Conservation (phyloP, 2,797 vertebrate species). For the Sebastolobus alascanus region DNA sequence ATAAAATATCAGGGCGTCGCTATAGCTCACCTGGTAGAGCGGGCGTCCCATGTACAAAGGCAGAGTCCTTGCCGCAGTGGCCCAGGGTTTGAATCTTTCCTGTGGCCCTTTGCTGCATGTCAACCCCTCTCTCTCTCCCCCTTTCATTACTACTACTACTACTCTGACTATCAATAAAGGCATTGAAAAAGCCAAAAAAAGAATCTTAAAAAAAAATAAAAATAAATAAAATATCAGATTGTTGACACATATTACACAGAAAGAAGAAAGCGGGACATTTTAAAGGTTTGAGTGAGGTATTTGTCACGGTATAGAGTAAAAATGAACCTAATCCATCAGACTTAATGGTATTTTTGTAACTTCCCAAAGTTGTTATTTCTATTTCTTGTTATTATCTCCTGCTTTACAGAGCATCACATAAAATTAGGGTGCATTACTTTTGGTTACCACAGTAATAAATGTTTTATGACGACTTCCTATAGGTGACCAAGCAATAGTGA, state of each 20-base stretch:
- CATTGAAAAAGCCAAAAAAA: too few relatives aligned
- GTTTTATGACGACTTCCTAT: neutral
- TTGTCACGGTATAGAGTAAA: neutral
- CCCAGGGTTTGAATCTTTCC: too few relatives aligned
- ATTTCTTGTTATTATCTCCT: slow-evolving; percentile 4
- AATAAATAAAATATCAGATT: neutral
- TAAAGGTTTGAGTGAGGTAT: neutral
- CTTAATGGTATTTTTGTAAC: neutral
- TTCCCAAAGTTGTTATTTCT: neutral
- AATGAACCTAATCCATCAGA: neutral
- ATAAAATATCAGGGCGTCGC: too few relatives aligned
- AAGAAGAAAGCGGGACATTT: neutral
- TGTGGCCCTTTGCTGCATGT: too few relatives aligned
- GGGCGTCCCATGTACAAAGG: too few relatives aligned
- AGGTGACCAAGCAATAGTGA: slow-evolving; percentile 6
- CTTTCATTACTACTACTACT: too few relatives aligned
- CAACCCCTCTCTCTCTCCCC: too few relatives aligned
- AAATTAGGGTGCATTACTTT: slow-evolving; percentile 10
- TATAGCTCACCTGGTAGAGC: too few relatives aligned
- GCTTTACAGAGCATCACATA: slow-evolving; percentile 2
- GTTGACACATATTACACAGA: neutral
- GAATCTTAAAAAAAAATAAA: too few relatives aligned
- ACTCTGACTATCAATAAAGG: too few relatives aligned
- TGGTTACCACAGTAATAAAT: neutral
- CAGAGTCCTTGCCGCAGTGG: too few relatives aligned